Conservation (phyloP, 2,888 invertebrate genomes). For the Chrysodeixis includens region DNA sequence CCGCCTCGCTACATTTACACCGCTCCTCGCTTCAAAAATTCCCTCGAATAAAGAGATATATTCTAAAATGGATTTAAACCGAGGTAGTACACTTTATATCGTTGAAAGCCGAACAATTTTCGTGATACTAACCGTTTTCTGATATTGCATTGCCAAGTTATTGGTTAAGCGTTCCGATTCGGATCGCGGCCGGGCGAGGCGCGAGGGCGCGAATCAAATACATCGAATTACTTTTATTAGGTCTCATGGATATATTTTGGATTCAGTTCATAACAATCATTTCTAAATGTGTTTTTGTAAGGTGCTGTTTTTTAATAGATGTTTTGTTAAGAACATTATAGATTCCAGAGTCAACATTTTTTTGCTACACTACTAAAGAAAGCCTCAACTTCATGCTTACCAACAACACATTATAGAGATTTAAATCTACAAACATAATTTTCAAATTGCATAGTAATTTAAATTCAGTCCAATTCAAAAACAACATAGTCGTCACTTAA, state of each 20-base stretch:
- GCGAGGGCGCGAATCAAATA: constrained; percentile 32
- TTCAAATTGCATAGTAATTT: neutral
- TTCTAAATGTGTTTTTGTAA: neutral
- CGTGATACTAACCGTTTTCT: constrained; percentile 54
- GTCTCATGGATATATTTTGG: neutral
- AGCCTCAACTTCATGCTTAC: no score
- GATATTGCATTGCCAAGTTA: constrained; percentile 53
- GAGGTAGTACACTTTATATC: constrained; percentile 53
- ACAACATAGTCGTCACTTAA: constrained; percentile 8
- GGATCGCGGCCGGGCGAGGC: constrained; percentile 19
- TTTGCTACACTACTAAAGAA: no score
- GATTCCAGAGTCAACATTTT: no score
- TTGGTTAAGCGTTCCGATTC: constrained; percentile 40
- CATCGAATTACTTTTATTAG: constrained; percentile 35
- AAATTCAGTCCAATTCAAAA: neutral
- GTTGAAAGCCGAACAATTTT: constrained; percentile 56
- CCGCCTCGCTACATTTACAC: constrained; percentile 38
- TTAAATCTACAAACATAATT: neutral
- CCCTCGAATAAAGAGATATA: constrained; percentile 52
- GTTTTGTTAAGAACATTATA: no score
- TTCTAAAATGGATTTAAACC: constrained; percentile 59
- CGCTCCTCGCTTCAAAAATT: constrained; percentile 42
- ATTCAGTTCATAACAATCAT: neutral
- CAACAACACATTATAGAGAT: no score
- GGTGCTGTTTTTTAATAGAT: neutral